phyloP scores from a whole-genome alignment of 2,113 vertebrate species.

The Arenaria interpres region DNA sequence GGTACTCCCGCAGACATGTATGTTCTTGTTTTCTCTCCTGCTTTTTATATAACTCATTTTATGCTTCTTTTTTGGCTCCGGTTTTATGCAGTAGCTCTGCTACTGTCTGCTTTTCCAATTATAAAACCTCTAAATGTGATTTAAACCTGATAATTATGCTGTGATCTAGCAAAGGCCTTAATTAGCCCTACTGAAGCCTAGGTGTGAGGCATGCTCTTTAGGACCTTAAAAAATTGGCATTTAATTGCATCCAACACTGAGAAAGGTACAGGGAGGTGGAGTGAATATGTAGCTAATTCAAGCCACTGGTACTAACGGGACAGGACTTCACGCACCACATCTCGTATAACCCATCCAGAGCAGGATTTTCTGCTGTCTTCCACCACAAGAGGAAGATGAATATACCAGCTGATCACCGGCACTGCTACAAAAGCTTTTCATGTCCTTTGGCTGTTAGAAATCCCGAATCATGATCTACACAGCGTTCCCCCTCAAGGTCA shows the following conservation, averaged over 20 bases:
- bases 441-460: conserved; percentile 14
- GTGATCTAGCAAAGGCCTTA: background rate
- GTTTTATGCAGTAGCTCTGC: background rate
- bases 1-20: background rate
- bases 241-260: background rate
- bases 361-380: background rate
- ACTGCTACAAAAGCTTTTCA: background rate
- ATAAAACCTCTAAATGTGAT: background rate
- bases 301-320: background rate
- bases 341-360: background rate
- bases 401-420: background rate
- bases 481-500: background rate
- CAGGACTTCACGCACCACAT: background rate
- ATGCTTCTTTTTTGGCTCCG: background rate
- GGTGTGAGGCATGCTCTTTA: background rate
- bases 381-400: background rate
- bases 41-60: background rate
- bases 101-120: background rate
- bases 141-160: conserved; percentile 29
- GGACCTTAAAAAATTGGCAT: background rate
- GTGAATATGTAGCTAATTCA: background rate
- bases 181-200: background rate
- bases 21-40: background rate
- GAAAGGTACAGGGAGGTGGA: background rate
- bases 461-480: background rate